Percentiles rank a stretch among this genome's conserved stretches.
phyloP scores from a whole-genome alignment of 2,113 vertebrate species.

The Oncorhynchus gorbuscha region DNA sequence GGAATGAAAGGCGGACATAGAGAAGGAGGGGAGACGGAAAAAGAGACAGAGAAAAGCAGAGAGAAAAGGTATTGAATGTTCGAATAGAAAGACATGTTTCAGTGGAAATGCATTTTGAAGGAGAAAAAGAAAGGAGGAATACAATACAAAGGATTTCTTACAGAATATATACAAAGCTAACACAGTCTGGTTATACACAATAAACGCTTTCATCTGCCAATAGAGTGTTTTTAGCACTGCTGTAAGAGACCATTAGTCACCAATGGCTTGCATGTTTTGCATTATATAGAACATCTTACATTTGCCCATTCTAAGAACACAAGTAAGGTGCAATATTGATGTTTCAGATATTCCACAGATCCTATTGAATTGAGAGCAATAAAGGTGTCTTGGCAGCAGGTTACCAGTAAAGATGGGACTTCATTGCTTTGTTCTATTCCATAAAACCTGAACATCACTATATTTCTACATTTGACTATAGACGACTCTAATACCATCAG shows the following conservation, averaged over 20 bases:
- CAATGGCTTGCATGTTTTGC: background rate
- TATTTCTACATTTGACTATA: background rate
- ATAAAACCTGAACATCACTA: background rate
- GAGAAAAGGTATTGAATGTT: slow-evolving; percentile 49
- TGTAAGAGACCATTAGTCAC: background rate
- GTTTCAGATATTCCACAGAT: background rate
- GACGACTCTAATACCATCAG: background rate
- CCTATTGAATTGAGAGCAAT: background rate
- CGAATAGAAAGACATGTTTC: slow-evolving; percentile 64
- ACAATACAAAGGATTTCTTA: slow-evolving; percentile 10
- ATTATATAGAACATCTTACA: background rate
- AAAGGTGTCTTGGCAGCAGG: background rate
- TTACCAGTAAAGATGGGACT: background rate
- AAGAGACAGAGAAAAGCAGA: slow-evolving; percentile 59
- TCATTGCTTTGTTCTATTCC: background rate
- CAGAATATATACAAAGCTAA: background rate
- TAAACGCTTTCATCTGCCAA: background rate
- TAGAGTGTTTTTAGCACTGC: background rate
- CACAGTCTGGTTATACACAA: background rate
- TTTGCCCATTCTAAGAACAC: background rate
- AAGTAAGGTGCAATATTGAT: background rate
- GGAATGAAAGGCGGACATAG: slow-evolving; percentile 70
- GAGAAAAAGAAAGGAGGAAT: slow-evolving; percentile 40
- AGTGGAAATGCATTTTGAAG: slow-evolving; percentile 60
- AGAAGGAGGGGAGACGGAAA: slow-evolving; percentile 63